Conservation (phyloP, 2,888 invertebrate genomes). For the Branchipolynoe longqiensis region DNA sequence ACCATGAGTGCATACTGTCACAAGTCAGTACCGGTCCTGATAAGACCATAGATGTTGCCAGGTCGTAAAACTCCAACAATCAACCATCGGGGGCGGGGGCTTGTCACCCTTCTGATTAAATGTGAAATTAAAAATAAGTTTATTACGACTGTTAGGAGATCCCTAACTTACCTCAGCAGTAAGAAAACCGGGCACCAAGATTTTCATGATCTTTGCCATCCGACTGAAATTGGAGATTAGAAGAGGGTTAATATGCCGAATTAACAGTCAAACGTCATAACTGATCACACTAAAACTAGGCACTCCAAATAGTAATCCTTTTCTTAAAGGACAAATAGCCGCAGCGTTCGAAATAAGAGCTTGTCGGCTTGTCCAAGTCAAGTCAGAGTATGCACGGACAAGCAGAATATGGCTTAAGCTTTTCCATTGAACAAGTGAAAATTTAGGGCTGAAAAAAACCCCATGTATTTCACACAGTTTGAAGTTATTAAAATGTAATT, state of each 20-base stretch:
- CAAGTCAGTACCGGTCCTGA: too few relatives aligned
- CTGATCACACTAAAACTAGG: too few relatives aligned
- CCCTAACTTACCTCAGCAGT: slow-evolving; percentile 53
- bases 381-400: too few relatives aligned
- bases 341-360: neutral
- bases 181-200: slow-evolving; percentile 88
- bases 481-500: neutral
- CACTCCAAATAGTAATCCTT: neutral
- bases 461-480: neutral
- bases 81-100: too few relatives aligned
- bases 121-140: too few relatives aligned
- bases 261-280: neutral
- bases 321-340: neutral
- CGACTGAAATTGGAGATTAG: slow-evolving; percentile 71
- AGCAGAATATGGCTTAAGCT: too few relatives aligned
- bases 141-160: too few relatives aligned
- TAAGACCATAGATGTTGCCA: too few relatives aligned
- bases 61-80: too few relatives aligned
- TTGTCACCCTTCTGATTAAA: too few relatives aligned
- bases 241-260: neutral
- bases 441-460: neutral
- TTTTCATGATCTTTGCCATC: slow-evolving; percentile 81
- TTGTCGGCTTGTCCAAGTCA: neutral
- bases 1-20: too few relatives aligned
- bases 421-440: too few relatives aligned